phyloP scores from a whole-genome alignment of 2,113 vertebrate species.

The Oceanites oceanicus region DNA sequence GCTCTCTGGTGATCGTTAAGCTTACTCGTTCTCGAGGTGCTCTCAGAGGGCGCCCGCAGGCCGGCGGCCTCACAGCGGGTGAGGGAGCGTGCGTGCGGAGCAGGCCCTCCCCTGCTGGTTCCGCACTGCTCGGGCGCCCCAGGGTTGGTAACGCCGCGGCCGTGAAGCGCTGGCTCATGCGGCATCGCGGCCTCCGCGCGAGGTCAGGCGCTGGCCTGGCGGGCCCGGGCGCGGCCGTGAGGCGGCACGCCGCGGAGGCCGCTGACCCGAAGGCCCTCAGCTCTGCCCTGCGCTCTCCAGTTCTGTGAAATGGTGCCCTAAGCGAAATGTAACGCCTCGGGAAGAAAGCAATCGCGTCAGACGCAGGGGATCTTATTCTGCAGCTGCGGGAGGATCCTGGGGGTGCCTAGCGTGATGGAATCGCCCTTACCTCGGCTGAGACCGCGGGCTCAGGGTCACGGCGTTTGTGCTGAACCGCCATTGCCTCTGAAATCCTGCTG shows the following conservation, averaged over 20 bases:
- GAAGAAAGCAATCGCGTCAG: not conserved
- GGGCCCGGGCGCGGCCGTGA: not conserved
- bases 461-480: fast-evolving
- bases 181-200: fast-evolving
- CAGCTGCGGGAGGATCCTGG: not conserved
- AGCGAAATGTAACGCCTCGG: fast-evolving
- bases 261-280: no score
- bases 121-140: no score
- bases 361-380: fast-evolving
- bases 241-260: not conserved
- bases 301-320: not conserved
- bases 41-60: not conserved
- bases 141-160: fast-evolving
- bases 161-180: fast-evolving
- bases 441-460: not conserved
- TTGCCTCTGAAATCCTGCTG: fast-evolving
- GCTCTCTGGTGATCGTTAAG: fast-evolving
- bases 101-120: fast-evolving
- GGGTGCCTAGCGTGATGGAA: fast-evolving
- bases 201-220: not conserved
- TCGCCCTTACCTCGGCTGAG: not conserved
- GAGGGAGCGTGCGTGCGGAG: not conserved
- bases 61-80: not conserved
- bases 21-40: no score
- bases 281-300: not conserved